Evolutionary conservation across 2,888 invertebrate species (phyloP), one percentile per base, ranked within the genome.

Genomic region (Aplocera efformata): DNA sequence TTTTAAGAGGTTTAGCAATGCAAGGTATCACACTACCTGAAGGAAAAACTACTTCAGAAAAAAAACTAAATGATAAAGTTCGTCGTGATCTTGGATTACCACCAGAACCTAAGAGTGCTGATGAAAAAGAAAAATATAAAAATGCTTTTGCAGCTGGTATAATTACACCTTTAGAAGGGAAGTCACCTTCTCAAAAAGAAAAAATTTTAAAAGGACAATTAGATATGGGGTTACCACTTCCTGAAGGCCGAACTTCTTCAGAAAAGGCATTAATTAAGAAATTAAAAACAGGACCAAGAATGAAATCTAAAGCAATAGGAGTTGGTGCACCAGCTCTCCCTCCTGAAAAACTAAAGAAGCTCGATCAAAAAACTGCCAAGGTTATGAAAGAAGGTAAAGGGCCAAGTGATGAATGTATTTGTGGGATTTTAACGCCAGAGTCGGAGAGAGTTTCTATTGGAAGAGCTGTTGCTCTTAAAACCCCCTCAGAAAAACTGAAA

Each of bases 361-460:
- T 49, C 10, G 41, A 44, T 30, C 27, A 47, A 43, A 41, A 49
- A 26, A 54, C 49, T 39, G 48, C 41, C 17, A 63, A 60, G 48
- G 29, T 42, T 20, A 52, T 61, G 22, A 58, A 50, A 50, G 63
- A 63, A 50, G 53, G 53, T 6, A 55, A 53, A 46, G 60, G 60
- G 3, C 58, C 62, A 21, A 53, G 55, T 28, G 61, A 61, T 25
- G 59, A 63, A 50, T 63, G 63, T 36, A 61, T 63, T 21, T 61
- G 61, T 43, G 52, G 48, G 7, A 39, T 61, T 24, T 35, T 61
- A n/a, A 53, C 57, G 7, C 55, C 56, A 23, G 52, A 50, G 17
- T 57, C 27, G 26, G 37, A 42, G 46, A 34, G 31, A 27, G 34
- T 24, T 2, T 20, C 60, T 6, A 7, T 24, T 24, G 42, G 28